Conservation (phyloP, 2,888 invertebrate species). For the Eristalis intricaria region DNA sequence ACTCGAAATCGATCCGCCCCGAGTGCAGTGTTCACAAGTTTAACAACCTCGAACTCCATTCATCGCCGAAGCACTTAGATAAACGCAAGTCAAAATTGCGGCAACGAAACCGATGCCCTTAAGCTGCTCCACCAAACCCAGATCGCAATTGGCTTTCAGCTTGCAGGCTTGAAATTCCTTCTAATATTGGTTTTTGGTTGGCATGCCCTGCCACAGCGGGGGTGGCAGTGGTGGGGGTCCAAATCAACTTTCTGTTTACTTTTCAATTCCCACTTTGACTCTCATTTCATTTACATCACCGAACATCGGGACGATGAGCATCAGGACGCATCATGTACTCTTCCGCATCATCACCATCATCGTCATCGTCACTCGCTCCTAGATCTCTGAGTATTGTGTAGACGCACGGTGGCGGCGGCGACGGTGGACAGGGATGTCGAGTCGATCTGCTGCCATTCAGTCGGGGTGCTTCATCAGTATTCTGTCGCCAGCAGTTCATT, state of each 20-base stretch:
- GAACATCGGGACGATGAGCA: neutral
- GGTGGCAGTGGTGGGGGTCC: neutral
- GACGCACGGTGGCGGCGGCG: neutral
- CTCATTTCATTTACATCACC: conserved; percentile 50
- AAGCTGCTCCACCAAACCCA: neutral
- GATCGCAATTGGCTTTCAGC: neutral
- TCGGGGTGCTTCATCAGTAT: conserved; percentile 37
- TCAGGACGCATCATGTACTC: conserved; percentile 16
- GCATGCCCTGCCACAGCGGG: neutral
- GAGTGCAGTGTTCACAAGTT: neutral
- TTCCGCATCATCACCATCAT: conserved; percentile 47
- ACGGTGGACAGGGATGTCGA: neutral
- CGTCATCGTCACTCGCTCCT: neutral
- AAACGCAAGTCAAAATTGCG: neutral
- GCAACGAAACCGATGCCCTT: neutral
- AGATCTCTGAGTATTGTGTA: neutral
- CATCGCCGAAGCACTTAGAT: neutral
- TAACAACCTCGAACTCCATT: neutral
- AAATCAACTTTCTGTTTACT: conserved; percentile 45
- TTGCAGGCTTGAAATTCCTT: neutral
- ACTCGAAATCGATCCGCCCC: neutral
- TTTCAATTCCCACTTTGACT: conserved; percentile 50
- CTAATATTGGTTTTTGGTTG: neutral
- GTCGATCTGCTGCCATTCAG: conserved; percentile 4
- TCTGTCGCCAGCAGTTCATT: conserved; percentile 65